phyloP scores from a whole-genome alignment of 2,888 invertebrate species.

The Diloba caeruleocephala region DNA sequence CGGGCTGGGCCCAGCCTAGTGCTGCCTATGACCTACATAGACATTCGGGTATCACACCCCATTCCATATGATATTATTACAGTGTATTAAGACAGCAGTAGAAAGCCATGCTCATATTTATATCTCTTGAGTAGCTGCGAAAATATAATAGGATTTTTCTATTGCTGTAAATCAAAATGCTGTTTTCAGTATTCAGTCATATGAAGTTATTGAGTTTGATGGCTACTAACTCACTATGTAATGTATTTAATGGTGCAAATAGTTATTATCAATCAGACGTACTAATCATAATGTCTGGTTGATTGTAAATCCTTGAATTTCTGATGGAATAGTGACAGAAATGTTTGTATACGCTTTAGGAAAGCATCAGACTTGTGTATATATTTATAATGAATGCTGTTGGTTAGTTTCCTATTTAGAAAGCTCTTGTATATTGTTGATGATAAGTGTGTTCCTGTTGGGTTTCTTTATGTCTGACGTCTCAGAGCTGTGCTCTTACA shows the following conservation, averaged over 20 bases:
- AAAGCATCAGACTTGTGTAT: constrained; percentile 63
- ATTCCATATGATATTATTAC: constrained; percentile 37
- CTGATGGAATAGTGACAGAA: constrained; percentile 45
- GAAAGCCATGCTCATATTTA: constrained; percentile 9
- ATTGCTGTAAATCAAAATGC: constrained; percentile 25
- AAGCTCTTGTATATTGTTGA: constrained; percentile 41
- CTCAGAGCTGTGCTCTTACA: constrained; percentile 65
- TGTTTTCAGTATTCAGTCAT: constrained; percentile 30
- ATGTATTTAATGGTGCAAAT: constrained; percentile 41
- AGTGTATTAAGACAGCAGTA: constrained; percentile 6
- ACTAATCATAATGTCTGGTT: constrained; percentile 52
- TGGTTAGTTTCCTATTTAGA: constrained; percentile 37
- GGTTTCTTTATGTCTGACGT: constrained; percentile 41
- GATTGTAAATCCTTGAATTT: constrained; percentile 47
- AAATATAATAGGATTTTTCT: constrained; percentile 19
- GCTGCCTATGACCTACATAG: constrained; percentile 23
- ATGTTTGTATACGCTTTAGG: constrained; percentile 78
- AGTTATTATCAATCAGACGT: constrained; percentile 54
- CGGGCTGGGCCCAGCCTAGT: constrained; percentile 15
- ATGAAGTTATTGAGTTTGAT: constrained; percentile 24
- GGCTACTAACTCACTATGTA: constrained; percentile 26
- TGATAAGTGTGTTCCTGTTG: constrained; percentile 48
- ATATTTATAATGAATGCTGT: constrained; percentile 54
- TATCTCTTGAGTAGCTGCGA: constrained; percentile 16
- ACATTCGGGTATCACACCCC: constrained; percentile 36